Conservation (phyloP, 2,113 vertebrate species). For the Bettongia penicillata region DNA sequence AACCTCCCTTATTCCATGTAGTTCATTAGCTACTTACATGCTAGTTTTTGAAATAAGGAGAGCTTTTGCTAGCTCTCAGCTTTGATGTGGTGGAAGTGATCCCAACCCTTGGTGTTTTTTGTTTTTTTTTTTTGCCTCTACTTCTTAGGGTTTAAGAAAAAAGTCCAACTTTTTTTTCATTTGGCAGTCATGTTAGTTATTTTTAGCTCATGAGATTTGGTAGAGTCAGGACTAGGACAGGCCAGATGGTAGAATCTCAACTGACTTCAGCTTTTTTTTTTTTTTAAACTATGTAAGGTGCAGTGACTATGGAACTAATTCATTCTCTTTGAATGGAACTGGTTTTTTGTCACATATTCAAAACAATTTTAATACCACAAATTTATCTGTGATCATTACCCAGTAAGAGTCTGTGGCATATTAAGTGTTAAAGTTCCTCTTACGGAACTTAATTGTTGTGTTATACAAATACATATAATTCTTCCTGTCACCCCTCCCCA, state of each 20-base stretch:
- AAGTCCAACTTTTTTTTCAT: constrained; percentile 31
- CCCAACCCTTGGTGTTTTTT: background rate
- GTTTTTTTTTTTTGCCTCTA: background rate
- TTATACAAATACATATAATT: constrained; percentile 30
- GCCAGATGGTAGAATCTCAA: background rate
- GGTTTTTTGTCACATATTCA: background rate
- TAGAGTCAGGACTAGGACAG: constrained; percentile 37
- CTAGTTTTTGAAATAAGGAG: constrained; percentile 38
- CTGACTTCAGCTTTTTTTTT: constrained; percentile 26
- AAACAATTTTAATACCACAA: constrained; percentile 38
- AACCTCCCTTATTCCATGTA: constrained; percentile 70
- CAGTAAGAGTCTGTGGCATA: background rate
- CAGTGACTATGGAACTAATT: background rate
- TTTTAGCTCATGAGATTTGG: constrained; percentile 42
- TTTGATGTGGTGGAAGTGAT: background rate
- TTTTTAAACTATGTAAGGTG: background rate
- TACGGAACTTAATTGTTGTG: constrained; percentile 44
- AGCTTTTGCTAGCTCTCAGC: background rate
- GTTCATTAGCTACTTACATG: constrained; percentile 28
- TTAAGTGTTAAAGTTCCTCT: constrained; percentile 5
- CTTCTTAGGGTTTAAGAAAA: background rate
- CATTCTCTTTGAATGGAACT: constrained; percentile 8
- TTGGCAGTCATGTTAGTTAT: constrained; percentile 29
- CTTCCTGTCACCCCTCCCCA: constrained; percentile 23
- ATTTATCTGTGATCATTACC: constrained; percentile 19